phyloP scores from a whole-genome alignment of 2,113 vertebrate species.

The Semicossyphus pulcher region DNA sequence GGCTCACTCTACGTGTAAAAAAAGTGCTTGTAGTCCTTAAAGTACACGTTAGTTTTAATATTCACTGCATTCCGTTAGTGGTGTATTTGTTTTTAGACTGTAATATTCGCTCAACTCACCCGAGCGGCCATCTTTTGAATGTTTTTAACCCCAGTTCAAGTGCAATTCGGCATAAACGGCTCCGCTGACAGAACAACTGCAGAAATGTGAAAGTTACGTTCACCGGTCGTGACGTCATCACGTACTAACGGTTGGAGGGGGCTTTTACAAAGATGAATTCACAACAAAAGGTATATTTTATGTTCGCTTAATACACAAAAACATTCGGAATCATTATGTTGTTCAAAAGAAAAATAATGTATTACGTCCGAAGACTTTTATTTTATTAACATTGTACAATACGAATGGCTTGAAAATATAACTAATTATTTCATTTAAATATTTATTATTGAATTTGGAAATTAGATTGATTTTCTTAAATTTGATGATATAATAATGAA shows the following conservation, averaged over 20 bases:
- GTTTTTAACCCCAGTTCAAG: constrained; percentile 28
- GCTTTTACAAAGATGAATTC: no score
- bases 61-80: neutral
- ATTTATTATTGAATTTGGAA: no score
- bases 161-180: constrained; percentile 18
- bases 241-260: neutral
- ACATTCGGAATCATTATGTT: no score
- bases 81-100: accelerated
- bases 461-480: no score
- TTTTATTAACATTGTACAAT: no score
- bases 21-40: neutral
- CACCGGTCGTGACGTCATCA: constrained; percentile 18
- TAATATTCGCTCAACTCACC: constrained; percentile 65
- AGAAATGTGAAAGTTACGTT: constrained; percentile 12
- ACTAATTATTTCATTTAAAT: no score
- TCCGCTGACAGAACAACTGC: constrained; percentile 31
- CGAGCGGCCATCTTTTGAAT: constrained; percentile 65
- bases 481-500: no score
- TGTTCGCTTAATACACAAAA: no score
- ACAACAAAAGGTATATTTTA: no score
- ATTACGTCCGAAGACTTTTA: no score
- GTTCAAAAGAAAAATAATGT: no score
- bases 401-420: no score
- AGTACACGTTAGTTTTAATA: neutral
- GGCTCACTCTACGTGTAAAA: constrained; percentile 6